phyloP scores from a whole-genome alignment of 2,797 vertebrate genomes.

The Gymnoscopelus microlampas region DNA sequence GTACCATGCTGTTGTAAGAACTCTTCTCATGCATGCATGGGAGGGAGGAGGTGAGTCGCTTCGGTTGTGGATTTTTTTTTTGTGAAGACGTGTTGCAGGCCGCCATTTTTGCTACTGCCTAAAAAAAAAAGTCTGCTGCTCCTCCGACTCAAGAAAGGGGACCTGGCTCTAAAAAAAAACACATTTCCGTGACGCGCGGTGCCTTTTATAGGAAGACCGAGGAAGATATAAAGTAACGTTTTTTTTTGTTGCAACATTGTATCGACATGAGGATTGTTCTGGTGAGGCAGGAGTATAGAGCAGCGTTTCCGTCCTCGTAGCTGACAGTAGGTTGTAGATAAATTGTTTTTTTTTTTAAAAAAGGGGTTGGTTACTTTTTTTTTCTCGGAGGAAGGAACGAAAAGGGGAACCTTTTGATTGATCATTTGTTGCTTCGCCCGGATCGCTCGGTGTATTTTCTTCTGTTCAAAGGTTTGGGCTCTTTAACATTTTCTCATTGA shows the following conservation, averaged over 20 bases:
- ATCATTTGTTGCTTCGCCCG: conserved; percentile 58
- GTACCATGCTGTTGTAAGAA: background rate
- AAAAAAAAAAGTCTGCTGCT: conserved; percentile 59
- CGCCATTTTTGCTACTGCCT: conserved; percentile 84
- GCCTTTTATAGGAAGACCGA: conserved; percentile 26
- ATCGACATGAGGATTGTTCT: conserved; percentile 63
- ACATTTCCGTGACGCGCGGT: conserved; percentile 51
- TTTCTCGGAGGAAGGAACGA: conserved; percentile 79
- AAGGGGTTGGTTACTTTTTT: conserved; percentile 58
- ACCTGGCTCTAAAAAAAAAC: conserved; percentile 21
- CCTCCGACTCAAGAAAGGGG: conserved; percentile 59
- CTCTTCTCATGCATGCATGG: conserved; percentile 57
- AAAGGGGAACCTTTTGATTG: conserved; percentile 81
- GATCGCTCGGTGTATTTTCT: conserved; percentile 31
- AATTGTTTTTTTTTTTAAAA: conserved; percentile 46
- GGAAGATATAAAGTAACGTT: conserved; percentile 29
- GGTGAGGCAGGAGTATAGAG: conserved; percentile 55
- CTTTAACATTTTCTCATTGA: conserved; percentile 17
- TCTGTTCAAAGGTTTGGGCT: conserved; percentile 26
- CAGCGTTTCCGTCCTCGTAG: conserved; percentile 63
- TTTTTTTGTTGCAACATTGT: conserved; percentile 14
- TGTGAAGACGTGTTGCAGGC: conserved; percentile 85
- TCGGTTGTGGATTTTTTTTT: conserved; percentile 56
- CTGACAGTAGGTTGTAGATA: conserved; percentile 67
- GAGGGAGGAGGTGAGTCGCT: conserved; percentile 39